Evolutionary conservation across 2,888 invertebrate species (phyloP).

Genomic region (Nomada ferruginata): DNA sequence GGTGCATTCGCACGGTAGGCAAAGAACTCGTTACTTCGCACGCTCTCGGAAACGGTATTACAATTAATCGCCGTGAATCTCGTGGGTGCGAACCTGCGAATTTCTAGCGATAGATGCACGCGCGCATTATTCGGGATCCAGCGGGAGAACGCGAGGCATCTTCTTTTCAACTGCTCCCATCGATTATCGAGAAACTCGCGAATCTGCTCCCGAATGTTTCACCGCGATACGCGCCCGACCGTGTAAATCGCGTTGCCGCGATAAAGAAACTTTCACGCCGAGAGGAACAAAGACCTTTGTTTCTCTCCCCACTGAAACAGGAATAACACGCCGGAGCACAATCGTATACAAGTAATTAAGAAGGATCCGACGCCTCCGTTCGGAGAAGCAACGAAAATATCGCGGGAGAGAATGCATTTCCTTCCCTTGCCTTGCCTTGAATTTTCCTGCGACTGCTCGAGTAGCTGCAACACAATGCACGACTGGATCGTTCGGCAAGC

Average conservation of each 20-base stretch:
- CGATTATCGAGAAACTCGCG: constrained; percentile 58
- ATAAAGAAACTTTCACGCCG: constrained; percentile 54
- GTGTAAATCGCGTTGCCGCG: constrained; percentile 53
- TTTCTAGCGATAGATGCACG: constrained; percentile 10
- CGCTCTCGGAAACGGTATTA: constrained; percentile 71
- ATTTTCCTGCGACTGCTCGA: not conserved
- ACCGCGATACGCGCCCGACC: constrained; percentile 18
- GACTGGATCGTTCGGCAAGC: not conserved
- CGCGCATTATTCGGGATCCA: not conserved
- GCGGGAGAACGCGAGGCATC: not conserved
- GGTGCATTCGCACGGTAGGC: constrained; percentile 72
- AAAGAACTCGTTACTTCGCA: constrained; percentile 69
- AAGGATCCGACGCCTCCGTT: constrained; percentile 5
- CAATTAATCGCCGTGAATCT: constrained; percentile 62
- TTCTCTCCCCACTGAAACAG: constrained; percentile 13
- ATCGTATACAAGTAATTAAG: constrained; percentile 19
- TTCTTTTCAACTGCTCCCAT: constrained; percentile 33
- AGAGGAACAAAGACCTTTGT: constrained; percentile 44
- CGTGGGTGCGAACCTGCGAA: constrained; percentile 52
- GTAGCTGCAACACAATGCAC: not conserved
- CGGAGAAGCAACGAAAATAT: constrained; percentile 5
- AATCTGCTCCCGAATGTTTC: constrained; percentile 13
- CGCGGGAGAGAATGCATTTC: not conserved
- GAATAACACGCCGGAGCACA: not conserved
- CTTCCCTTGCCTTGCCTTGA: constrained; percentile 9